Base-by-base conservation (phyloP, 2,888 invertebrate genomes). In the Euplagia quadripunctaria region DNA sequence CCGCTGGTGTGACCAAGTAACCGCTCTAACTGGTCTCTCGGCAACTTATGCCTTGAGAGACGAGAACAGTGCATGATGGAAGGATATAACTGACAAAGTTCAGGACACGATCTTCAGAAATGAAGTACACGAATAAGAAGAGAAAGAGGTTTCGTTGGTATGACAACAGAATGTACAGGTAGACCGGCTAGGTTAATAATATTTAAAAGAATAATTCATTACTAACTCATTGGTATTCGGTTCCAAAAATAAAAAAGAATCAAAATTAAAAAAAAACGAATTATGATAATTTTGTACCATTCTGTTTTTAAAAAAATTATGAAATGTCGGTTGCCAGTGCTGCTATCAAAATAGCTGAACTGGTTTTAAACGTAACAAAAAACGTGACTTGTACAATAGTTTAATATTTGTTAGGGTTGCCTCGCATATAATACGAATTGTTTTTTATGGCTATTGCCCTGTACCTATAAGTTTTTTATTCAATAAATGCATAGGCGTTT, bases 281-380 rank as follows among this genome's bases (percentile, higher is more conserved):
- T 16, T 55, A 55, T 68, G n/a, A 68, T 43, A 61, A 68, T 46
- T 69, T 46, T 69, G 61, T 46, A 41, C 65, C 31, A 66, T 66
- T 61, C 12, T 11, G 31, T 61, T 61, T 61, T 61, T 51, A 31
- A 66, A 51, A 68, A 43, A 58, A 46, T 46, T 61, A 69, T 61
- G 61, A 68, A 63, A 43, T 58, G 64, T 70, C 52, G 61, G 66
- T 31, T 46, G 49, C 49, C 55, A 31, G n/a, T n/a, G n/a, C n/a
- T n/a, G n/a, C n/a, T n/a, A 73, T 70, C 16, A 67, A 70, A 73
- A 73, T 73, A 73, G 66, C 63, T 52, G 14, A 52, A 73, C 73
- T 49, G 66, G 66, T 70, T 70, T 67, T 42, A 1, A 42, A 51
- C n/a, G 58, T 58, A 49, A 68, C 31, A 68, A 67, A 70, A 74